Base-by-base conservation (phyloP, 1,140 invertebrate genomes). In the Aphis craccivora region DNA sequence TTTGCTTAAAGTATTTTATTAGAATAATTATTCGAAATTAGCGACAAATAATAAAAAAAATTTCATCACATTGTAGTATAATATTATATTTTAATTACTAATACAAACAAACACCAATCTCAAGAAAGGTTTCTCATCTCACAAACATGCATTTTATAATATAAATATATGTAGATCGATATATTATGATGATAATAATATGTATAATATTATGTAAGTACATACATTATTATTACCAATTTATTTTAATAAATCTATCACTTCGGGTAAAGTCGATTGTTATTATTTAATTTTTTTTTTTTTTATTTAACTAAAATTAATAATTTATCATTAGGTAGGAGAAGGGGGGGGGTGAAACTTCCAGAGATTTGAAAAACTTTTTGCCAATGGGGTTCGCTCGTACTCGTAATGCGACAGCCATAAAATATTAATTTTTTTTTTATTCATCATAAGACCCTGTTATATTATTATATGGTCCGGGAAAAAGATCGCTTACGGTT, bases 211-310 rank as follows among this genome's bases (percentile, higher is more conserved):
- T 37, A 81, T 20, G 9, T 37, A 81, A 6, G 9, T 83, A 23
- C 25, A n/a, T n/a, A 67, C 9, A n/a, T 18, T n/a, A 76, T 18
- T 18, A 35, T n/a, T 35, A n/a, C 14, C 9, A 76, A 6, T 76
- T 76, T 76, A 18, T 76, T 76, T 43, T 45, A n/a, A 18, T 51
- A 25, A 87, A 87, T 87, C 23, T 48, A 48, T 30, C 43, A 30
- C 84, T 48, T 43, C 14, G 1, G 25, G 18, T 48, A 9, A 87
- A 87, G 43, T 43, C 40, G 43, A 45, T 87, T n/a, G 40, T 45
- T 86, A 37, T 84, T 84, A 76, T n/a, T 67, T n/a, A 76, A 67
- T 67, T 76, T 76, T 87, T 43, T 43, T 18, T 14, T 84, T 84
- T 6, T 84, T 84, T 22, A 87, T 87, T 87, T 76, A 18, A n/a